A percentile compares a stretch with the other conserved stretches of the same genome.
Conservation (phyloP, 1,140 invertebrate species). For the Euglossa dilemma region DNA sequence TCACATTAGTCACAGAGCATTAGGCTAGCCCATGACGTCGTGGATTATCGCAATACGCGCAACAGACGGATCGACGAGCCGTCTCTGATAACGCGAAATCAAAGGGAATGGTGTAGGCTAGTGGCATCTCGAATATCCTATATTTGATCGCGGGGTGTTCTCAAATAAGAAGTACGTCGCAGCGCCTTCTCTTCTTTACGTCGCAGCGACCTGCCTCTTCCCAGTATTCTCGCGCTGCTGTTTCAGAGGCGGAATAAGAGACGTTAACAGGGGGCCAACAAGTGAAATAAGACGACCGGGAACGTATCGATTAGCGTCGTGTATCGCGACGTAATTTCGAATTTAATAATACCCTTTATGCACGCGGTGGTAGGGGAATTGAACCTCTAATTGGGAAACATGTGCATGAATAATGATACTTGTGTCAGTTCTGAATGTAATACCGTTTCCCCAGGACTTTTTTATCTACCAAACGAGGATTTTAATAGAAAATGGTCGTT, state of each 20-base stretch:
- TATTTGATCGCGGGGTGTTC: constrained; percentile 48
- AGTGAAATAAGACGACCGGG: not conserved
- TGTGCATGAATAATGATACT: too few species aligned
- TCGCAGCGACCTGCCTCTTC: constrained; percentile 14
- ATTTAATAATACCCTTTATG: not conserved
- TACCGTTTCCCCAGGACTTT: too few species aligned
- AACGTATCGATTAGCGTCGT: constrained; percentile 16
- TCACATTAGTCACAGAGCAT: not conserved
- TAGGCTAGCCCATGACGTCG: not conserved
- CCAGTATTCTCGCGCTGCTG: constrained; percentile 55
- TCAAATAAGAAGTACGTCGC: constrained; percentile 52
- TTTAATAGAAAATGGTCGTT: too few species aligned
- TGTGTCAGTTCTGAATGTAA: too few species aligned
- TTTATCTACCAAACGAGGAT: too few species aligned
- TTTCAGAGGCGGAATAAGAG: not conserved
- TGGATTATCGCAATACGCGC: constrained; percentile 7
- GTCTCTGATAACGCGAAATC: constrained; percentile 59
- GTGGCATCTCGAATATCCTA: constrained; percentile 53
- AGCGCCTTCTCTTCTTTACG: not conserved
- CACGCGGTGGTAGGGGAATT: not conserved
- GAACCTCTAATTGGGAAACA: not conserved
- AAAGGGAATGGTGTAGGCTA: constrained; percentile 52
- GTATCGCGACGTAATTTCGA: constrained; percentile 9
- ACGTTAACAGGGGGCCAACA: not conserved
- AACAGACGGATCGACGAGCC: constrained; percentile 45